Base-by-base conservation (phyloP, 2,113 vertebrate species). In the Oncorhynchus kisutch region DNA sequence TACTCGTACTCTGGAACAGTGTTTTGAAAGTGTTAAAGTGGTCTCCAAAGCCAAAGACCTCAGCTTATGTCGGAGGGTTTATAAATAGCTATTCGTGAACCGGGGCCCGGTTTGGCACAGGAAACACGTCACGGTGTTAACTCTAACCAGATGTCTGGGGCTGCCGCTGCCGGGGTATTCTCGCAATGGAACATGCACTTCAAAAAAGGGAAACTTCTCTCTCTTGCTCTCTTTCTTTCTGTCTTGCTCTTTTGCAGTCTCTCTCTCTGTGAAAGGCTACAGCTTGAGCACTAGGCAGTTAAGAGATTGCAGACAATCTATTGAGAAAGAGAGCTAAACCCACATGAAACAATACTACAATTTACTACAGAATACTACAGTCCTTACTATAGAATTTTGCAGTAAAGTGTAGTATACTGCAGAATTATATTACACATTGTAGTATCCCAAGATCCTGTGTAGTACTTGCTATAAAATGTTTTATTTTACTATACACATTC, bases 221-320 rank as follows among this genome's bases (percentile, higher is more conserved):
- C 18, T 24, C 39, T 49, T 11, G 25, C 22, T 71, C 48, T 59
- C 51, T 72, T 51, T 31, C 24, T 72, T 14, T 31, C 51, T 25
- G 6, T 31, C 57, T 4, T 70, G 49, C 67, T 73, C 69, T 74
- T 70, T 29, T 18, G 72, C 65, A 78, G 81, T 79, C 75, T 66
- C 83, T 80, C 76, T 88, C 86, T 90, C 82, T 86, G 84, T 72
- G 73, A 75, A 79, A 57, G 31, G 70, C 75, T 82, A 78, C 57
- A 78, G 0, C 39, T 49, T 60, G 75, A 54, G 51, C 51, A 84
- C 18, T 49, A 0, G 45, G 83, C 76, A 39, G 51, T 16, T 54
- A 18, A 74, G 83, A 74, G 49, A 25, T 84, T 76, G 71, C 0
- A 8, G 9, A 75, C 67, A 18, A 62, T 74, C 13, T 34, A 9